These are phyloP conservation scores for Leptinotarsa haldemani DNA, from an alignment of 2,888 invertebrate species.

Conservation along the genomic window DNA sequence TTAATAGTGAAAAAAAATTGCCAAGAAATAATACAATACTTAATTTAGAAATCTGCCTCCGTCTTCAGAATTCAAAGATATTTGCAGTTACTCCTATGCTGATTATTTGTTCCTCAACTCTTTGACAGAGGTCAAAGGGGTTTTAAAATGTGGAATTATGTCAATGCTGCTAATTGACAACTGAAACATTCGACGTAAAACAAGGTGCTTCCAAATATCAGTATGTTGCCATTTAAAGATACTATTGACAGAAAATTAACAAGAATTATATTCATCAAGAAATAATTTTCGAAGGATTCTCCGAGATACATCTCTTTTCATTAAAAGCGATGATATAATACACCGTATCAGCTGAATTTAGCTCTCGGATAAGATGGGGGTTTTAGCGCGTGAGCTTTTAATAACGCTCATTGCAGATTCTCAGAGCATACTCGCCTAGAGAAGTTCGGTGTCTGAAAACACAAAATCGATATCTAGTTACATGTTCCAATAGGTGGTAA, in stretches of 20 bases:
- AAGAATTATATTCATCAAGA: neutral
- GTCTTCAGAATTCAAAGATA: too few species aligned
- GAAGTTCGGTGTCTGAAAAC: conserved; percentile 46
- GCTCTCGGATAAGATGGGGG: conserved; percentile 13
- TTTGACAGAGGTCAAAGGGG: too few species aligned
- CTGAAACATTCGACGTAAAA: too few species aligned
- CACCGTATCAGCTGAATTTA: conserved; percentile 13
- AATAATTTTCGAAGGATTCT: conserved; percentile 3
- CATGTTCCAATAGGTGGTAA: conserved; percentile 55
- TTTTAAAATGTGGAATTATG: too few species aligned
- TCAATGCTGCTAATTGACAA: too few species aligned
- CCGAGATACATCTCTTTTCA: neutral
- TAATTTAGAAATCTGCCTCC: too few species aligned
- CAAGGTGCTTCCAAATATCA: too few species aligned
- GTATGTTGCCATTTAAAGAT: too few species aligned
- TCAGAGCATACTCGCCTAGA: conserved; percentile 45
- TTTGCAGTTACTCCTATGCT: too few species aligned
- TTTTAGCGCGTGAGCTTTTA: conserved; percentile 38
- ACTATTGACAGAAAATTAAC: neutral
- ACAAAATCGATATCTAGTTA: conserved; percentile 56
- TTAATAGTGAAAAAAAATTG: too few species aligned
- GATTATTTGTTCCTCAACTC: too few species aligned
- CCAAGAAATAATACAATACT: too few species aligned
- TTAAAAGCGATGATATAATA: conserved; percentile 11
- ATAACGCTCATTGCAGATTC: conserved; percentile 50